Percentiles rank a stretch among this genome's conserved stretches.
phyloP scores from a whole-genome alignment of 2,797 vertebrate species.

The Acanthornis magna region DNA sequence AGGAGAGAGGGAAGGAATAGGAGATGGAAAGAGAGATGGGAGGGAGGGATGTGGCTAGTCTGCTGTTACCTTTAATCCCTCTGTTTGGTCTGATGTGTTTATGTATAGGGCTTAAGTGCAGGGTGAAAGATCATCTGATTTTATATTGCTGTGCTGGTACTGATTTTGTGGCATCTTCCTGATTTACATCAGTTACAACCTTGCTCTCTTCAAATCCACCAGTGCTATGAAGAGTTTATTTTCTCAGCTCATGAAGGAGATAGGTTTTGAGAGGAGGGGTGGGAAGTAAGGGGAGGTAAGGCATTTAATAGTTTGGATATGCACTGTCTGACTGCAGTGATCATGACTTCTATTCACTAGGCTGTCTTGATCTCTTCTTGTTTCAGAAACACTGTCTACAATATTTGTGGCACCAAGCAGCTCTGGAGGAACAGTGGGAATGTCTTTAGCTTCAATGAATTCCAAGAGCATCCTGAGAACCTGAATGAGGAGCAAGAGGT shows the following conservation, averaged over 20 bases:
- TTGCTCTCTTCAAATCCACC: background rate
- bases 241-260: background rate
- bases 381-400: conserved; percentile 86
- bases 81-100: background rate
- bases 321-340: background rate
- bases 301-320: background rate
- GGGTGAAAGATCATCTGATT: background rate
- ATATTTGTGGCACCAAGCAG: conserved; percentile 77
- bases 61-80: background rate
- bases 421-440: conserved; percentile 74
- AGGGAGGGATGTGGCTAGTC: background rate
- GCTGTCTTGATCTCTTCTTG: background rate
- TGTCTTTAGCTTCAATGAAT: conserved; percentile 63
- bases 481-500: background rate
- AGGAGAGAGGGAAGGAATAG: background rate
- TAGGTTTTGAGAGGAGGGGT: background rate
- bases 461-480: background rate
- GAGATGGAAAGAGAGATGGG: background rate
- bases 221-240: background rate
- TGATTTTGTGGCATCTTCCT: background rate
- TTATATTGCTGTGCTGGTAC: background rate
- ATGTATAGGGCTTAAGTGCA: background rate
- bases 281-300: background rate
- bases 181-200: background rate
- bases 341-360: background rate